Base-by-base conservation (phyloP, 1,140 invertebrate species). In the Magallana angulata region DNA sequence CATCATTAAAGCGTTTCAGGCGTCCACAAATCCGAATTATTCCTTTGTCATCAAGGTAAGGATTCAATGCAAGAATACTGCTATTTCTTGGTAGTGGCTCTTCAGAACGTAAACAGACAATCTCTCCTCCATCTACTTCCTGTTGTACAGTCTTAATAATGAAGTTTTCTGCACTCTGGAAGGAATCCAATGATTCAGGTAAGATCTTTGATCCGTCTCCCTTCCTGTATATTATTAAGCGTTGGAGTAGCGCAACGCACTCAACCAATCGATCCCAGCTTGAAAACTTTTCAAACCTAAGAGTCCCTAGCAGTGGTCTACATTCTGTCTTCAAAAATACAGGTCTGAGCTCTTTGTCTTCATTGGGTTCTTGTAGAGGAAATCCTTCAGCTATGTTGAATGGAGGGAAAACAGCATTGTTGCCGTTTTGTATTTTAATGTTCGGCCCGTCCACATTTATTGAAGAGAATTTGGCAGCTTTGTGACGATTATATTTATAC, bases 391-490 rank as follows among this genome's bases (percentile, higher is more conserved):
- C 59, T 11, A 9, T 7, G 16, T 7, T 9, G 62, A 90, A 90
- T 8, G 88, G 83, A 11, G 87, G 83, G 68, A 87, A 91, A 14
- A 57, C 9, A 14, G 86, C 88, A 24, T 18, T n/a, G 57, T 88
- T 7, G 62, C n/a, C 16, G 30, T 57, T n/a, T 89, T 91, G 24
- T 89, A 90, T 68, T 62, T 85, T 0, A 59, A 12, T 24, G 84
- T 84, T 12, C 24, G 80, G 36, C 16, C 18, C 3, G 85, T 90
- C 88, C 89, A 89, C 48, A 88, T 91, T 7, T 89, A 62, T 68
- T 90, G 87, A 9, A 89, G 6, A 30, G 14, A 71, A 68, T 62
- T 62, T 58, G 89, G 76, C 1, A 91, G 84, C 57, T 88, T 88
- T 3, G 18, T 48, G 1, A 90, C 84, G 12, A 91, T 87, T 57